Percentiles rank a stretch among this genome's conserved stretches.
Conservation (phyloP, 1,140 invertebrate genomes). For the Hyphantria cunea region DNA sequence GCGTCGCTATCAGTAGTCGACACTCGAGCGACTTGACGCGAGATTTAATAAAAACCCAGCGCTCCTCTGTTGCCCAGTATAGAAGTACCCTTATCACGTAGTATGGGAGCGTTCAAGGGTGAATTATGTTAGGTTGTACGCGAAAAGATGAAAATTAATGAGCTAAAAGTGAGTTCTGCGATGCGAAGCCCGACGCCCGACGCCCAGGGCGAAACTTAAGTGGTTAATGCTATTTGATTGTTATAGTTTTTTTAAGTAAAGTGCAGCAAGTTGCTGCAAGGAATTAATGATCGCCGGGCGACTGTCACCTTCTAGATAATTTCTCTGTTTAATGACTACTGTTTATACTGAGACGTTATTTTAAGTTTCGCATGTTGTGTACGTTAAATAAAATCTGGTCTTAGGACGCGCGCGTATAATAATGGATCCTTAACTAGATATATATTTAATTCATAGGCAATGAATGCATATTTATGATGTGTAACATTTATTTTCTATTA, state of each 20-base stretch:
- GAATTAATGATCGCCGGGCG: slow-evolving; percentile 37
- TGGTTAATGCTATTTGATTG: no score
- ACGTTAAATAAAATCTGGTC: no score
- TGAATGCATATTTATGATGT: no score
- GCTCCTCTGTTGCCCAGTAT: slow-evolving; percentile 52
- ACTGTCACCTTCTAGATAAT: slow-evolving; percentile 36
- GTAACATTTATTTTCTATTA: no score
- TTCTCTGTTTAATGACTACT: slow-evolving; percentile 33
- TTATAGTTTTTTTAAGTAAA: no score
- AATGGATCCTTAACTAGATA: no score
- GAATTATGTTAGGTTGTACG: slow-evolving; percentile 74
- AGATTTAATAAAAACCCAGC: slow-evolving; percentile 71
- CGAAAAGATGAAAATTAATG: slow-evolving; percentile 79
- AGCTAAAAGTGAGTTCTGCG: slow-evolving; percentile 67
- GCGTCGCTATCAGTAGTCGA: slow-evolving; percentile 70
- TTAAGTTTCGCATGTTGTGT: slow-evolving; percentile 29
- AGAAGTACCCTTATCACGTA: slow-evolving; percentile 68
- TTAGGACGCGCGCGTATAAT: no score
- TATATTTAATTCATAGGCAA: no score
- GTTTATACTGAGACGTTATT: slow-evolving; percentile 35
- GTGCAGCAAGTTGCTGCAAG: slow-evolving; percentile 6
- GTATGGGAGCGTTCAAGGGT: slow-evolving; percentile 73
- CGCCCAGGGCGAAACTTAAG: no score
- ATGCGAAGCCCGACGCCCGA: no score
- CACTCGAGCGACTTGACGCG: slow-evolving; percentile 68